Conservation (phyloP, 1,140 invertebrate genomes). For the Drosophila micromelanica region DNA sequence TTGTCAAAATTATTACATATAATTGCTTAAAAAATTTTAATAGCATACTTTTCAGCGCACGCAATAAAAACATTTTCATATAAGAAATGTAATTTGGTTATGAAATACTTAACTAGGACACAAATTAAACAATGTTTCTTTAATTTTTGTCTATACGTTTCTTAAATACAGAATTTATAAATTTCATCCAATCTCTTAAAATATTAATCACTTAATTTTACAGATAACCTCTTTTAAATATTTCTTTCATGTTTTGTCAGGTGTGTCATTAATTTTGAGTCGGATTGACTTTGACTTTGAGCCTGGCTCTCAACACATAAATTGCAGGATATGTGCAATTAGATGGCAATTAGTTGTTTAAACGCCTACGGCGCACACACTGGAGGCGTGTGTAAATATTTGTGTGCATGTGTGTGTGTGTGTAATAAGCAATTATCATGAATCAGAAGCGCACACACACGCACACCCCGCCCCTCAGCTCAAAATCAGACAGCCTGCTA, state of each 20-base stretch:
- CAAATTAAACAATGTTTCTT: too few species aligned
- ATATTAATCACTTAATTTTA: neutral
- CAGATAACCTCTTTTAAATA: neutral
- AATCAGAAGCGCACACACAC: slow-evolving; percentile 47
- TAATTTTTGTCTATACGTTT: too few species aligned
- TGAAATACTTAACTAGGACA: too few species aligned
- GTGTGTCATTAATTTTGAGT: slow-evolving; percentile 31
- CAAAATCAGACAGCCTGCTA: slow-evolving; percentile 47
- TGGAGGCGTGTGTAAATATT: slow-evolving; percentile 35
- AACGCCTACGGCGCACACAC: slow-evolving; percentile 25
- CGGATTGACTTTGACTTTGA: slow-evolving; percentile 4
- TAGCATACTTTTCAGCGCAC: slow-evolving; percentile 18
- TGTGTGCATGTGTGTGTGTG: slow-evolving; percentile 9
- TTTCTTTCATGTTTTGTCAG: neutral
- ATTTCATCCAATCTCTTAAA: too few species aligned
- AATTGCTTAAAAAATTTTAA: too few species aligned
- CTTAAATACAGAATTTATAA: too few species aligned
- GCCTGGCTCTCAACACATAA: slow-evolving; percentile 24
- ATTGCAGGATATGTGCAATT: slow-evolving; percentile 49
- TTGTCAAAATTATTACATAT: neutral
- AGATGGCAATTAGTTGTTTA: slow-evolving; percentile 49
- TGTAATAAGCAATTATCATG: slow-evolving; percentile 67
- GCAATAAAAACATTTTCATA: neutral
- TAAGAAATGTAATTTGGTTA: neutral
- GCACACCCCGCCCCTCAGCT: slow-evolving; percentile 8